These are phyloP conservation scores for Mesocentrotus franciscanus DNA, from an alignment of 53 echinoderm and acorn worm genomes.

Conservation along the genomic window DNA sequence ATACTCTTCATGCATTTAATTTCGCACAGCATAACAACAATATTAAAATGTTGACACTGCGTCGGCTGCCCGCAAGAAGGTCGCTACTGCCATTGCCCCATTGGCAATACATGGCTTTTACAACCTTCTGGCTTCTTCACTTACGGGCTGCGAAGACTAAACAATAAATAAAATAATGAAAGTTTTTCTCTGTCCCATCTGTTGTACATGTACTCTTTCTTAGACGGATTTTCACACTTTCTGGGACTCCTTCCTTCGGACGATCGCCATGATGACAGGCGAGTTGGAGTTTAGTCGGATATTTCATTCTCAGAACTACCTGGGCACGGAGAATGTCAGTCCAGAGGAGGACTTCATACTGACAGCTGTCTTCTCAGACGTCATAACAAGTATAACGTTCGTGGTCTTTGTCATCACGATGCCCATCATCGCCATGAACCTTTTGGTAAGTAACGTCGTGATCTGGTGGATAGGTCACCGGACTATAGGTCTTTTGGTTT, in stretches of 20 bases:
- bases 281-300: conserved; percentile 8
- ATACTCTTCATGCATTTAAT: too few species aligned
- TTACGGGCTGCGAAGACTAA: too few species aligned
- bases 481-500: background rate
- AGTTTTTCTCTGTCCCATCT: too few species aligned
- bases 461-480: background rate
- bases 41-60: too few species aligned
- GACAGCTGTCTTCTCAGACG: conserved; percentile 24
- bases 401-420: conserved; percentile 44
- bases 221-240: conserved; percentile 30
- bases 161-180: too few species aligned
- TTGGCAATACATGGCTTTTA: too few species aligned
- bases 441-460: background rate
- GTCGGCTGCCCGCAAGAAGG: too few species aligned
- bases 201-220: background rate
- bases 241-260: background rate
- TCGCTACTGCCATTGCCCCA: too few species aligned
- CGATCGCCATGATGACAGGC: conserved; percentile 20
- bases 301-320: conserved; percentile 35
- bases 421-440: conserved; percentile 48
- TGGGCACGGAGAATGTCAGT: background rate
- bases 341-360: background rate
- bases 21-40: too few species aligned
- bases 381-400: background rate
- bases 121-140: too few species aligned